Evolutionary conservation across 2,797 vertebrate genomes (phyloP).

Genomic region (Muscicapa striata): DNA sequence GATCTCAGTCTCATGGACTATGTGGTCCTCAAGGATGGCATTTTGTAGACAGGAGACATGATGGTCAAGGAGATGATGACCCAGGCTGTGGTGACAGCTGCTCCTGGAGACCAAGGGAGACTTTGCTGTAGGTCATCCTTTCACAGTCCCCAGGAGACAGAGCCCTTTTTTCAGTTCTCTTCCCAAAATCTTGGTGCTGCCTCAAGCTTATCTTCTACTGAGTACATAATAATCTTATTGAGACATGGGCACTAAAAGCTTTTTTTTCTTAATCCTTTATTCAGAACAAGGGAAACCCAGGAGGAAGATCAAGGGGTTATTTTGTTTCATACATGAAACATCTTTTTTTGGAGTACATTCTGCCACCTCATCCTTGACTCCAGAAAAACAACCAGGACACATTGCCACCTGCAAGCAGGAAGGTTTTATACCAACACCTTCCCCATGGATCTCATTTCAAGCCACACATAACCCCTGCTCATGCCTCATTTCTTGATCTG

Average conservation of each 20-base stretch:
- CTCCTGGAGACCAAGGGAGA: neutral
- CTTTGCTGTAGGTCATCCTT: neutral
- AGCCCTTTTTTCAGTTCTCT: neutral
- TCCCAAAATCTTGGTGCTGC: neutral
- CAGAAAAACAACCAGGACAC: neutral
- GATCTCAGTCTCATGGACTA: neutral
- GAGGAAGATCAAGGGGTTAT: neutral
- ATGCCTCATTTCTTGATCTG: neutral
- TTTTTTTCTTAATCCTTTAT: neutral
- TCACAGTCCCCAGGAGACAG: neutral
- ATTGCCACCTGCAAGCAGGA: neutral
- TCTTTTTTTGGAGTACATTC: neutral
- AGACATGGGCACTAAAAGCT: neutral
- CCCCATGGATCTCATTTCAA: neutral
- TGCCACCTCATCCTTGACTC: neutral
- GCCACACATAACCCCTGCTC: neutral
- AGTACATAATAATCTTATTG: neutral
- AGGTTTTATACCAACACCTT: neutral
- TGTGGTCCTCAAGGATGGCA: neutral
- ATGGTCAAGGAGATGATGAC: neutral
- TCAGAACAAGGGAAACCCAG: neutral
- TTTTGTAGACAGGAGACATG: neutral
- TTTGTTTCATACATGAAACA: neutral
- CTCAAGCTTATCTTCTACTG: neutral
- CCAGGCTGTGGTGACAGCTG: fast-evolving